These are phyloP conservation scores for Ceratina australensis DNA, from an alignment of 1,140 invertebrate species.

Conservation along the genomic window DNA sequence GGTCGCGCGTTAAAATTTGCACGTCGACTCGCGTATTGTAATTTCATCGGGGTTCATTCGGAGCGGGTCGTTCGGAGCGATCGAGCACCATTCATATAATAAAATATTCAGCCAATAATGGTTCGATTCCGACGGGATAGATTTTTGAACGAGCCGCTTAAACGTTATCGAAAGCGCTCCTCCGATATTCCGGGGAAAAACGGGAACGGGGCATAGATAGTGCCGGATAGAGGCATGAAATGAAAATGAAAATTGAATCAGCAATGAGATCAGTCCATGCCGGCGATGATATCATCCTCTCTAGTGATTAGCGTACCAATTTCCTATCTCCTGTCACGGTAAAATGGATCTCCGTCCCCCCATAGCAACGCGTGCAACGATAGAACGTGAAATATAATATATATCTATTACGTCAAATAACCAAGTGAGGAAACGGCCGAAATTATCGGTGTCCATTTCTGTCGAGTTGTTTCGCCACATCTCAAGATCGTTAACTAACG, in stretches of 20 bases:
- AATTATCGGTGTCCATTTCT: constrained; percentile 43
- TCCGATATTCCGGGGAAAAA: constrained; percentile 22
- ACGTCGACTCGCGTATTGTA: not conserved
- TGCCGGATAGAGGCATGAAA: constrained; percentile 24
- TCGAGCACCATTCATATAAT: constrained; percentile 43
- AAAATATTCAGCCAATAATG: constrained; percentile 54
- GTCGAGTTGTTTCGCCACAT: no score
- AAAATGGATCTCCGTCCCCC: constrained; percentile 32
- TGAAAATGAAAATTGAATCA: constrained; percentile 52
- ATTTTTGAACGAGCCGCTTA: constrained; percentile 47
- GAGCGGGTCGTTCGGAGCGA: not conserved
- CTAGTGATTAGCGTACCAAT: constrained; percentile 2
- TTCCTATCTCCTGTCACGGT: not conserved
- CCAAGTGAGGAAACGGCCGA: constrained; percentile 47
- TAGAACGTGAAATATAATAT: constrained; percentile 42
- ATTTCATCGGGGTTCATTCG: not conserved
- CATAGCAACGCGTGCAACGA: constrained; percentile 5
- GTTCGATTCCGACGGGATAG: constrained; percentile 10
- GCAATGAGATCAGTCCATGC: constrained; percentile 17
- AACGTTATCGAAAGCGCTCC: constrained; percentile 45
- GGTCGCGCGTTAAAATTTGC: not conserved
- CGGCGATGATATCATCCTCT: constrained; percentile 34
- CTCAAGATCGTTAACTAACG: constrained; percentile 28
- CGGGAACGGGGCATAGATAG: constrained; percentile 16
- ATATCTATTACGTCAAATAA: constrained; percentile 39